These are phyloP conservation scores for Sesia apiformis DNA, from an alignment of 2,888 invertebrate genomes.

Conservation along the genomic window DNA sequence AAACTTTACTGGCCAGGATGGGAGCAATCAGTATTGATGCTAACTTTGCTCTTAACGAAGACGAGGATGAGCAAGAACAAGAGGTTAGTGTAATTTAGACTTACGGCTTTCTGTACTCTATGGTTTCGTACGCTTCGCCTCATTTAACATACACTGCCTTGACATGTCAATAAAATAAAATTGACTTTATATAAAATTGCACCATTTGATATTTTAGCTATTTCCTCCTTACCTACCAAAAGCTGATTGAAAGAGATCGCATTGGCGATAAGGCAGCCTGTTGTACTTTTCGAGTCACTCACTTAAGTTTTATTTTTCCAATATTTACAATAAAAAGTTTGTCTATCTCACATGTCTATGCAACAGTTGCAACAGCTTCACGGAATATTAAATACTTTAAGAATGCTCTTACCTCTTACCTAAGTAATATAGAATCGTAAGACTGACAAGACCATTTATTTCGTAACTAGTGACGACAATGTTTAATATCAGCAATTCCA, in stretches of 20 bases:
- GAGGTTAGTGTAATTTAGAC: slow-evolving; percentile 30
- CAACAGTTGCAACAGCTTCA: too few species aligned
- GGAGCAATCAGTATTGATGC: slow-evolving; percentile 44
- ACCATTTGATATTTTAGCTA: too few species aligned
- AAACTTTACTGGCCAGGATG: slow-evolving; percentile 52
- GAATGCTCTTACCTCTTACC: too few species aligned
- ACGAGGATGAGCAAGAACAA: slow-evolving; percentile 60
- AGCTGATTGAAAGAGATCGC: too few species aligned
- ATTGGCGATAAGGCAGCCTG: too few species aligned
- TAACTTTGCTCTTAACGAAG: slow-evolving; percentile 50
- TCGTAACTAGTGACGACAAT: too few species aligned
- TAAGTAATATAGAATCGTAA: too few species aligned
- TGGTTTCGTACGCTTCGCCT: background rate
- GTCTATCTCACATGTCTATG: background rate
- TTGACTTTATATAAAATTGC: background rate
- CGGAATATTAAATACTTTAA: too few species aligned
- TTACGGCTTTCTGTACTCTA: background rate
- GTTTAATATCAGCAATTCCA: too few species aligned
- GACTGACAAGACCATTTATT: too few species aligned
- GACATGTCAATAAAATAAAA: background rate
- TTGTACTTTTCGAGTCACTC: too few species aligned
- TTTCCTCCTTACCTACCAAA: too few species aligned
- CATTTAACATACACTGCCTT: background rate
- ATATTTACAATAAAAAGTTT: background rate
- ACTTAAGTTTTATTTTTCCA: slow-evolving; percentile 2